Evolutionary conservation across 1,140 invertebrate genomes (phyloP), one percentile per base, ranked within the genome.

Genomic region (Trachymyrmex cornetzi): DNA sequence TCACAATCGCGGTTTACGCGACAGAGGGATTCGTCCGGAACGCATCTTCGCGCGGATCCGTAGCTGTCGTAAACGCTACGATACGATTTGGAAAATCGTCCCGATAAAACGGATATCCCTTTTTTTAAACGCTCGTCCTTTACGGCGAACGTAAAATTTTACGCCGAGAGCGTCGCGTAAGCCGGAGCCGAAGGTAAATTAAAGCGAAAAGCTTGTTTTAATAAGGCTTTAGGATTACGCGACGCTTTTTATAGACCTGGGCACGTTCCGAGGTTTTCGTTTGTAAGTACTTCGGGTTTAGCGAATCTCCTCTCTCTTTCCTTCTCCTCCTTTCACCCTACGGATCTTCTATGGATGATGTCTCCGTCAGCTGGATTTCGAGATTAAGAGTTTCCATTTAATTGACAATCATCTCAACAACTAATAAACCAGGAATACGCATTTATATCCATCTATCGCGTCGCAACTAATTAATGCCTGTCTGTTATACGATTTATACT

Each of bases 121-220:
- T 30, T 30, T 30, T 72, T 81, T 24, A 44, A 72, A 81, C 61
- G 66, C 53, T 19, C 50, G 30, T 3, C 24, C 48, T 82, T 74
- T 74, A 82, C 24, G 80, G 9, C 19, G 30, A 24, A 74, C 57
- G 55, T 82, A 82, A 82, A 82, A 48, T 82, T 82, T 82, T 82
- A 69, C 38, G 24, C 27, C 48, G 22, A 69, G 77, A 24, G 48
- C 22, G 48, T 81, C 55, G 38, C 80, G 16, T 72, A 59, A 82
- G 55, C 38, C 16, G 16, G 24, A 22, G 59, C 38, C 71, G 7
- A 7, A 59, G 53, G 55, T 61, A 34, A 82, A 82, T 82, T 48
- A 82, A 74, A 48, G 24, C 55, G 66, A 59, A 61, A 27, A 38
- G 38, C 77, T 66, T 34, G 77, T 74, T 48, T 82, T 82, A 74